Evolutionary conservation across 1,140 invertebrate genomes (phyloP), one percentile per base, ranked within the genome.

Genomic region (Centruroides vittatus): DNA sequence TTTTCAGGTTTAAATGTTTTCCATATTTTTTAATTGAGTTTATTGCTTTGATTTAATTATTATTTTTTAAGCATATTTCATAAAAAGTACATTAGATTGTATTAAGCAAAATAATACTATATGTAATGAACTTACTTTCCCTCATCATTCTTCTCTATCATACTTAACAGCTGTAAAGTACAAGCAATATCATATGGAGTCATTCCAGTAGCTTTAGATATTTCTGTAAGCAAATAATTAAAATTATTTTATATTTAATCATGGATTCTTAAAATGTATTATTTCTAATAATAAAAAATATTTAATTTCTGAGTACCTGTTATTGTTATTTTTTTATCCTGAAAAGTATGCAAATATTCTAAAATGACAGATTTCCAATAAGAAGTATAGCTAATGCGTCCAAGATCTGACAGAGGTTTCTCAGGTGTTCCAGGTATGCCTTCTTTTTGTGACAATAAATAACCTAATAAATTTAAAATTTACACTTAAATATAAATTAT

Each of bases 281-380:
- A 41, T 41, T 41, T 41, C 7, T 4, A 41, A 41, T 41, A 41
- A 4, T 7, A 4, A 41, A 4, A 41, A 41, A 41, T 4, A 4
- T 7, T 41, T 41, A 41, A 41, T n/a, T 41, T 41, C 36, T 4
- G 4, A 41, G 7, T 46, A 61, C 63, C 60, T 61, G 61, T 61
- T 11, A 65, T 60, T 1, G 60, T 61, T 34, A 61, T 57, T 60
- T 60, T 65, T 41, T 48, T 49, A 46, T 58, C 57, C n/a, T 59
- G 49, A 23, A 57, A 23, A 41, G 61, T 60, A 35, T 60, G 35
- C 5, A 69, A 49, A 35, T 61, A 57, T 55, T 61, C 78, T 5
- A 98, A 74, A 4, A 99, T 83, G 9, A 91, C 83, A 61, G 90
- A 93, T 72, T 88, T 89, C 96, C 96, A 99, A 73, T 96, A 99